Base-by-base conservation (phyloP, 2,888 invertebrate species). In the Perithous albicinctus region DNA sequence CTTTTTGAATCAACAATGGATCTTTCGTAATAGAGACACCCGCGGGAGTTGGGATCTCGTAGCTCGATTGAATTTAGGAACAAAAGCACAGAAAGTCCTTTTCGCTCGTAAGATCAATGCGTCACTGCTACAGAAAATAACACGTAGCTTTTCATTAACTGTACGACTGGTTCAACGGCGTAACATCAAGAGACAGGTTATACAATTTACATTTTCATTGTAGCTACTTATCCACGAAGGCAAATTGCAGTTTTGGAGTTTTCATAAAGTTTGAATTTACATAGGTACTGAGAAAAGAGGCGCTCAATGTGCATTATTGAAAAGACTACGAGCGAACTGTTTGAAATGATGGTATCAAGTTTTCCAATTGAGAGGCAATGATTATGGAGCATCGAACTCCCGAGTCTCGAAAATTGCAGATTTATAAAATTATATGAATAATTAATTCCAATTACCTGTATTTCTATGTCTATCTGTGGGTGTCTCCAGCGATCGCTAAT, bases 261-360 rank as follows among this genome's bases (percentile, higher is more conserved):
- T 64, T n/a, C n/a, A n/a, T n/a, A n/a, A 41, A 2, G n/a, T 1
- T 41, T 41, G 1, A 12, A 41, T 29, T 4, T 5, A 5, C 3
- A 41, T n/a, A 12, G 10, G n/a, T 12, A 2, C 41, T 12, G 3
- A 12, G 3, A 12, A 12, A 41, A 41, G 12, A 12, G n/a, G 54
- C 70, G 43, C 15, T 64, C 18, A 69, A 46, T 32, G 54, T 56
- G 56, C 51, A 80, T 70, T 75, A 80, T 70, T 74, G 69, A 80
- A 54, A 51, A 64, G 64, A 54, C 38, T 43, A 35, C 32, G 56
- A 70, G 74, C 23, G 38, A 73, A 46, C 41, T 69, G n/a, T 54
- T 54, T 63, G 29, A 18, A 43, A n/a, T 23, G 54, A 43, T 56
- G 56, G 51, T 56, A 56, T 75, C 69, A 32, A 56, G 64, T 70